Evolutionary conservation across 2,797 vertebrate species (phyloP), one percentile per base, ranked within the genome.

Genomic region (Coendou prehensilis): DNA sequence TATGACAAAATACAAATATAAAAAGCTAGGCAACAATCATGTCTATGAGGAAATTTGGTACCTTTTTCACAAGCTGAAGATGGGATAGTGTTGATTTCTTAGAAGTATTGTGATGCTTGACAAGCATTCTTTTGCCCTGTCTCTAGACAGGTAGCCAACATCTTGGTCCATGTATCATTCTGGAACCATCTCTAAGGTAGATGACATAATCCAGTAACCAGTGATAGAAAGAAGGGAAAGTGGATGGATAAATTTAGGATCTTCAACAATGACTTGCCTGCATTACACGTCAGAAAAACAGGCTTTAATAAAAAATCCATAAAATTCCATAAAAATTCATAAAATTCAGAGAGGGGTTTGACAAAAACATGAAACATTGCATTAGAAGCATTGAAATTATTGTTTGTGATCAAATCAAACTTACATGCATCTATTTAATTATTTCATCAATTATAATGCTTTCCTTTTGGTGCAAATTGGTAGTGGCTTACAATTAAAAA

Each of bases 371-470:
- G n/a, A 90, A 97, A 64, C 18, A 79, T 11, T 92, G 10, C 17
- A 67, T 41, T 50, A 85, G 20, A 83, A 20, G 57, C 5, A 81
- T 11, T 85, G 84, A 85, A 92, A 54, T 59, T 59, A 41, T 82
- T 56, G 33, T 41, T 81, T 82, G 63, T 93, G 47, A 90, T 75
- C 79, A 91, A 94, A 80, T 76, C 57, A 95, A 69, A 47, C 14
- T 61, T 67, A 90, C 0, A 84, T 37, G 9, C 14, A 81, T 54
- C 57, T 61, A 57, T 83, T 67, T 91, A 71, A 61, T 89, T 87
- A 63, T 91, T 69, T 73, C 52, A 71, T 93, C 0, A 54, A 50
- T 41, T 84, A 6, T 56, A 92, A 80, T 17, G 80, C n/a, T 87
- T 91, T 90, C 47, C 26, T 85, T 86, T 94, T 79, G 79, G 26